These are phyloP conservation scores for Helicoverpa armigera DNA, from an alignment of 1,140 invertebrate species.

Conservation along the genomic window DNA sequence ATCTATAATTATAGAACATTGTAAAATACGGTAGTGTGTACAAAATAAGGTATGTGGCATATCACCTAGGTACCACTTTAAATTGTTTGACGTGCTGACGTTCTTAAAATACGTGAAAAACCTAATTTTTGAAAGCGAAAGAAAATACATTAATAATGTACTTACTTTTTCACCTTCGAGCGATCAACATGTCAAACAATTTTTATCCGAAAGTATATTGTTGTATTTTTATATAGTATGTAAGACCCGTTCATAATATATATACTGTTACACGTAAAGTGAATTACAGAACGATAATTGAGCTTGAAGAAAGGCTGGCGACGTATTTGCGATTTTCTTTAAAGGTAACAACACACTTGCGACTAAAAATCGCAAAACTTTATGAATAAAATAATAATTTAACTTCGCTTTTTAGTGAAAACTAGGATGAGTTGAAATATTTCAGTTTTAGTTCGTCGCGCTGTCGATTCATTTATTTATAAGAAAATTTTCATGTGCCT, in stretches of 20 bases:
- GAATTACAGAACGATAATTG: conserved; percentile 51
- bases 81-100: conserved; percentile 36
- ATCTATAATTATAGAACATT: conserved; percentile 48
- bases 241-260: conserved; percentile 74
- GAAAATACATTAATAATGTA: background rate
- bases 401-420: conserved; percentile 55
- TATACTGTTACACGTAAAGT: conserved; percentile 58
- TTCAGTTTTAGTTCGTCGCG: conserved; percentile 51
- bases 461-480: conserved; percentile 75
- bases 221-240: conserved; percentile 82
- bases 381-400: conserved; percentile 13
- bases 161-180: background rate
- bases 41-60: conserved; percentile 76
- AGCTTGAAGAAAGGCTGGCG: conserved; percentile 54
- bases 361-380: conserved; percentile 33
- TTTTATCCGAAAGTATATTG: conserved; percentile 70
- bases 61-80: conserved; percentile 69
- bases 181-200: conserved; percentile 59
- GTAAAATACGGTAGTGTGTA: conserved; percentile 71
- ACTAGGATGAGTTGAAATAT: conserved; percentile 11
- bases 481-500: conserved; percentile 85
- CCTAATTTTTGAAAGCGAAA: background rate
- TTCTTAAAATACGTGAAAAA: background rate
- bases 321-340: conserved; percentile 46
- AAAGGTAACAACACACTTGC: conserved; percentile 31